Conservation (phyloP, 2,797 vertebrate species). For the Phalanger gymnotis region DNA sequence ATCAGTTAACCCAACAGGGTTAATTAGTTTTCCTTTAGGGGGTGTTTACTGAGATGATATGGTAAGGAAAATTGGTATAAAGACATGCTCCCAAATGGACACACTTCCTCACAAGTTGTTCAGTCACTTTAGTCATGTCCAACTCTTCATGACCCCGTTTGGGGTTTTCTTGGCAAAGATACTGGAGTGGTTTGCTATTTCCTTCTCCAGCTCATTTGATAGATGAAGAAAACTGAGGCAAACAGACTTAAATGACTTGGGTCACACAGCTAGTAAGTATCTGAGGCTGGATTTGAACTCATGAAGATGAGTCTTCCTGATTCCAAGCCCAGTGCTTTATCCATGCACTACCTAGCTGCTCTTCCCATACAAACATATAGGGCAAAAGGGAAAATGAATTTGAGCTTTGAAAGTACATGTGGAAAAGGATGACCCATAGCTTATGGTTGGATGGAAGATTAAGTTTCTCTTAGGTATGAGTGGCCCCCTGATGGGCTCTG, state of each 20-base stretch:
- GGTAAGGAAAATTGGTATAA: too few relatives aligned
- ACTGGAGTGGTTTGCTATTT: neutral
- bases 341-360: too few relatives aligned
- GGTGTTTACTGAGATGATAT: neutral
- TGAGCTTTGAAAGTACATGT: too few relatives aligned
- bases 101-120: neutral
- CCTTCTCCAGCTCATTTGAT: neutral
- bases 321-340: too few relatives aligned
- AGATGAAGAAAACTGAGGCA: neutral
- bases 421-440: too few relatives aligned
- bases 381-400: too few relatives aligned
- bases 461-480: neutral
- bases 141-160: neutral
- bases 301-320: too few relatives aligned
- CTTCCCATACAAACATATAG: too few relatives aligned
- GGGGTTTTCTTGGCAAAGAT: neutral
- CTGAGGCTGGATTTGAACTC: too few relatives aligned
- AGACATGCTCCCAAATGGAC: neutral
- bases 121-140: neutral
- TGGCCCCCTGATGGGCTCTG: neutral
- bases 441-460: neutral
- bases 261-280: too few relatives aligned
- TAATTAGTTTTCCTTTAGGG: neutral
- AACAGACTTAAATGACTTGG: neutral
- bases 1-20: neutral